Percentiles rank a stretch among this genome's conserved stretches.
Evolutionary conservation across 2,797 vertebrate genomes (phyloP).

Genomic region (Tapirus indicus): DNA sequence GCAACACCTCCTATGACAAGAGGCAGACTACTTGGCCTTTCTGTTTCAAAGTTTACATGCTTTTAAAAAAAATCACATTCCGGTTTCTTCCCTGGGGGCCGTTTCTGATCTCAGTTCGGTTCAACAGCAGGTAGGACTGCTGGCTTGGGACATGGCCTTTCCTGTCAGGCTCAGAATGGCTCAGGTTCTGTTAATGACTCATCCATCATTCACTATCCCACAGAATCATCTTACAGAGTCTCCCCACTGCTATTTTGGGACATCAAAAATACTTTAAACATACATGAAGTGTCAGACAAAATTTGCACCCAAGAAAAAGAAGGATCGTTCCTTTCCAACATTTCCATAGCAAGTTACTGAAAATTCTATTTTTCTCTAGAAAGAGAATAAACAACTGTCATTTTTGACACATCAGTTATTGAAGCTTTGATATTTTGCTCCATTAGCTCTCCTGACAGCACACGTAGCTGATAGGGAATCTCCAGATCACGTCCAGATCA

Average conservation of each 20-base stretch:
- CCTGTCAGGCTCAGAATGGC: background rate
- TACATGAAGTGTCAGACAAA: conserved; percentile 64
- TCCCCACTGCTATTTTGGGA: conserved; percentile 43
- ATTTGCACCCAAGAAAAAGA: conserved; percentile 57
- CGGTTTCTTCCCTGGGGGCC: background rate
- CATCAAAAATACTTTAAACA: conserved; percentile 50
- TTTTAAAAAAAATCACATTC: background rate
- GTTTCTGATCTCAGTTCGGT: background rate
- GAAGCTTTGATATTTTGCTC: conserved; percentile 40
- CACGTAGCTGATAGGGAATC: background rate
- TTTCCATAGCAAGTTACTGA: background rate
- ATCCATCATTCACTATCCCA: background rate
- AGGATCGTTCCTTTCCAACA: conserved; percentile 25
- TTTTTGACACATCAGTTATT: background rate
- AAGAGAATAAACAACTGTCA: background rate
- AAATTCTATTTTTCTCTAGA: conserved; percentile 12
- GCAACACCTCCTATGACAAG: background rate
- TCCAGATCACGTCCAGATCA: background rate
- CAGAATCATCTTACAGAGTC: background rate
- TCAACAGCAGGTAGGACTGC: background rate
- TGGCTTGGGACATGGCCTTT: background rate
- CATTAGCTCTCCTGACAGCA: background rate
- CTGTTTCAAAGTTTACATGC: background rate
- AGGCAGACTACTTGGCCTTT: background rate
- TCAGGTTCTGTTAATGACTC: background rate